Evolutionary conservation across 92 coral and sea anemone species (phyloP).

Genomic region (Phenganax stokvisi): DNA sequence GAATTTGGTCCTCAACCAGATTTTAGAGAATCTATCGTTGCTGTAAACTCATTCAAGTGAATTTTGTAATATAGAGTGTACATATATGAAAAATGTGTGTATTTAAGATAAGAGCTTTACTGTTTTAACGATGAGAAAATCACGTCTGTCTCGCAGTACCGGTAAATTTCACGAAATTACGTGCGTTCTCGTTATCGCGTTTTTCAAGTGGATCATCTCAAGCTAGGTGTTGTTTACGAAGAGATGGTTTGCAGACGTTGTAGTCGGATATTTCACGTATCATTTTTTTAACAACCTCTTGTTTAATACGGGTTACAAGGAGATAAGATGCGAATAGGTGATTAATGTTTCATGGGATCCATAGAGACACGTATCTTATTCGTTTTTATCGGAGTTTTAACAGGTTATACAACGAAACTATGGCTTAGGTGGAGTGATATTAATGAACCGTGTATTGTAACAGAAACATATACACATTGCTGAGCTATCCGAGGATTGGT

Average conservation of each 20-base stretch:
- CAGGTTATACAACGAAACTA: not conserved
- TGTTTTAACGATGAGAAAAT: not conserved
- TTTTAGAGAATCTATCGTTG: slow-evolving; percentile 33
- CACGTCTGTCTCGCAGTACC: not conserved
- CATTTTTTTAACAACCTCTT: not conserved
- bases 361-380: not conserved
- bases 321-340: not conserved
- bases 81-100: not conserved
- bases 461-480: too few species aligned
- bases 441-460: too few species aligned
- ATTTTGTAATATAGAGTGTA: slow-evolving; percentile 5
- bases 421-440: too few species aligned
- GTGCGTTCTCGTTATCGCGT: not conserved
- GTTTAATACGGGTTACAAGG: not conserved
- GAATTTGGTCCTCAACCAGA: slow-evolving; percentile 22
- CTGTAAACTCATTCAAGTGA: not conserved
- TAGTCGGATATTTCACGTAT: not conserved
- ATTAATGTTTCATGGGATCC: not conserved
- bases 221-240: not conserved
- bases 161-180: not conserved
- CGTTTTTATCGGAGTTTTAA: not conserved
- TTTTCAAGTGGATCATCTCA: too few species aligned
- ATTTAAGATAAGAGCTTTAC: slow-evolving; percentile 2
- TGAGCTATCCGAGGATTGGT: not conserved
- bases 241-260: not conserved